These are phyloP conservation scores for Drosophila pandora DNA, from an alignment of 1,140 invertebrate species.

Conservation along the genomic window DNA sequence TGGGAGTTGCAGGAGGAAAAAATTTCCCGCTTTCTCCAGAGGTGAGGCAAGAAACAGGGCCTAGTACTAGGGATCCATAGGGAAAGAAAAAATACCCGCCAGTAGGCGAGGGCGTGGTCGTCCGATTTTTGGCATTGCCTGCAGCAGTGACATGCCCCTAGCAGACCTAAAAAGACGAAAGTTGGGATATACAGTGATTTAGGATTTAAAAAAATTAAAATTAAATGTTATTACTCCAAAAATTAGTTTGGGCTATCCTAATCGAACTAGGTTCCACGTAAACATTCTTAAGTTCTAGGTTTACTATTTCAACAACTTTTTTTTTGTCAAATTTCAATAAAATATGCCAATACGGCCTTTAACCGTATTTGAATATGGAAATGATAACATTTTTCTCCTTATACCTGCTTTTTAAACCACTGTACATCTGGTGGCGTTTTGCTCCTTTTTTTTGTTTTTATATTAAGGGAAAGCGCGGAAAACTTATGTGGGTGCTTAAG, in stretches of 20 bases:
- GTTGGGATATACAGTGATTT: conserved; percentile 10
- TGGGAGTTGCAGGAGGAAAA: not conserved
- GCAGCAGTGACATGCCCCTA: conserved; percentile 50
- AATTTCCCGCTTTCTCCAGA: conserved; percentile 1
- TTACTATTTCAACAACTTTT: too few species aligned
- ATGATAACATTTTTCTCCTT: too few species aligned
- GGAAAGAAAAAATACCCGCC: conserved; percentile 15
- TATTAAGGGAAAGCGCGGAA: conserved; percentile 55
- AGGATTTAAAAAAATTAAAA: not conserved
- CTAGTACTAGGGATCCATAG: not conserved
- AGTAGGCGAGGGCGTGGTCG: conserved; percentile 17
- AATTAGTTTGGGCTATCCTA: too few species aligned
- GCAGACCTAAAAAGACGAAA: conserved; percentile 49
- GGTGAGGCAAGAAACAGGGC: not conserved
- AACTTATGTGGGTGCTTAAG: conserved; percentile 82
- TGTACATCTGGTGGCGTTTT: conserved; percentile 8
- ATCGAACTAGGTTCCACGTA: too few species aligned
- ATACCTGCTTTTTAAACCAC: conserved; percentile 5
- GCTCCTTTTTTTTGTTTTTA: conserved; percentile 16
- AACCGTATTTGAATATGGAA: too few species aligned
- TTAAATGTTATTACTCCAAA: too few species aligned
- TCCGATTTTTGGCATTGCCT: conserved; percentile 64
- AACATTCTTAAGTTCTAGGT: too few species aligned
- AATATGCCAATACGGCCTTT: too few species aligned
- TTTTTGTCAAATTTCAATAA: too few species aligned